A percentile compares a stretch with the other conserved stretches of the same genome.
phyloP scores from a whole-genome alignment of 2,888 invertebrate species.

The Hymenopus coronatus region DNA sequence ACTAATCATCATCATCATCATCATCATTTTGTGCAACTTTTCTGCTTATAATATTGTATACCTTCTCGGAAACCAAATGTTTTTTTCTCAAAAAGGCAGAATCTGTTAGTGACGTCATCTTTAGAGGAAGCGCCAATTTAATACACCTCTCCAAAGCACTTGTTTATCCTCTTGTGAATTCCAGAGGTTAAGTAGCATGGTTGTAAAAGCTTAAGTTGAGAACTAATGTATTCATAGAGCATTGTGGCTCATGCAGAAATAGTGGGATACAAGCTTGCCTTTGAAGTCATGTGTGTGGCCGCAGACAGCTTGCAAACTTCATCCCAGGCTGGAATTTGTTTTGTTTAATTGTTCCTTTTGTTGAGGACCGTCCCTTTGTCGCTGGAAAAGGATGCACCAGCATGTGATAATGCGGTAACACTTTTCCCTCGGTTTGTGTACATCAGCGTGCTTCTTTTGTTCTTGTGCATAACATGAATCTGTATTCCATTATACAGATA shows the following conservation, averaged over 20 bases:
- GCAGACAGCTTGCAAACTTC: background rate
- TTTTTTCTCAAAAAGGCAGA: too few species aligned
- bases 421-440: background rate
- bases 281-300: background rate
- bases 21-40: too few species aligned
- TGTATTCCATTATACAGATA: background rate
- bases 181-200: too few species aligned
- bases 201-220: too few species aligned
- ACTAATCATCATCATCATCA: too few species aligned
- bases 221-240: background rate
- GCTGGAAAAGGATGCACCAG: background rate
- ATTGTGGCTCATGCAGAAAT: background rate
- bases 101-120: too few species aligned
- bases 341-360: background rate
- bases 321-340: background rate
- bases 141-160: too few species aligned
- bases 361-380: background rate
- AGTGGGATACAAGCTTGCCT: background rate
- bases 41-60: too few species aligned
- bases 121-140: too few species aligned
- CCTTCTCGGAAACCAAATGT: too few species aligned
- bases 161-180: too few species aligned
- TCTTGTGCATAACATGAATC: background rate
- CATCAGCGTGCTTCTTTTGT: background rate
- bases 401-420: background rate